Conservation (phyloP, 1,140 invertebrate species). For the Trialeurodes vaporariorum region DNA sequence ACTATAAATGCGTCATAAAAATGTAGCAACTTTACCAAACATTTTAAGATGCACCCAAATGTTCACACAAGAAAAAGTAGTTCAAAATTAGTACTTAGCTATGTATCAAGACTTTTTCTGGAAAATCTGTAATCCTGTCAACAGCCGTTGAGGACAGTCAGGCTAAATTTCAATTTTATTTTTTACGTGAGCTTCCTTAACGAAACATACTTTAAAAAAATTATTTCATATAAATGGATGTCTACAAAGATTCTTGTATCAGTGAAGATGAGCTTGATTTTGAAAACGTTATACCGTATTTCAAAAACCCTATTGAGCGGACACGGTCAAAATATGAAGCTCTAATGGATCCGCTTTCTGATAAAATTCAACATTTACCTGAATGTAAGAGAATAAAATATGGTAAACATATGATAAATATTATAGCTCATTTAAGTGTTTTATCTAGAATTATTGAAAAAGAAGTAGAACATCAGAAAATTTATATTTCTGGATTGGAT, state of each 20-base stretch:
- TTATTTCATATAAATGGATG: slow-evolving; percentile 12
- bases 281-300: slow-evolving; percentile 15
- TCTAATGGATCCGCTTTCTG: slow-evolving; percentile 14
- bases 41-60: no score
- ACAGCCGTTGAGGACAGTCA: no score
- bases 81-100: no score
- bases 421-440: slow-evolving; percentile 13
- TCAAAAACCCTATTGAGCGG: slow-evolving; percentile 11
- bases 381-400: slow-evolving; percentile 13
- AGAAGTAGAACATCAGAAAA: slow-evolving; percentile 4
- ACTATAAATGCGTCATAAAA: no score
- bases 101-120: no score
- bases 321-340: slow-evolving; percentile 16
- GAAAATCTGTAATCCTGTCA: no score
- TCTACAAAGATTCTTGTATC: slow-evolving; percentile 11
- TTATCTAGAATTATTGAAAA: slow-evolving; percentile 9
- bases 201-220: slow-evolving; percentile 9
- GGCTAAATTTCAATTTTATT: no score
- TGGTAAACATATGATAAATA: slow-evolving; percentile 13
- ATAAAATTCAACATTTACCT: slow-evolving; percentile 14
- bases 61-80: no score
- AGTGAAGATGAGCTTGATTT: slow-evolving; percentile 12
- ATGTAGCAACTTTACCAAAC: no score
- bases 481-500: not conserved
- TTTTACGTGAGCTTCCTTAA: no score